Conservation (phyloP, 2,888 invertebrate genomes). For the Andrena chrysosceles region DNA sequence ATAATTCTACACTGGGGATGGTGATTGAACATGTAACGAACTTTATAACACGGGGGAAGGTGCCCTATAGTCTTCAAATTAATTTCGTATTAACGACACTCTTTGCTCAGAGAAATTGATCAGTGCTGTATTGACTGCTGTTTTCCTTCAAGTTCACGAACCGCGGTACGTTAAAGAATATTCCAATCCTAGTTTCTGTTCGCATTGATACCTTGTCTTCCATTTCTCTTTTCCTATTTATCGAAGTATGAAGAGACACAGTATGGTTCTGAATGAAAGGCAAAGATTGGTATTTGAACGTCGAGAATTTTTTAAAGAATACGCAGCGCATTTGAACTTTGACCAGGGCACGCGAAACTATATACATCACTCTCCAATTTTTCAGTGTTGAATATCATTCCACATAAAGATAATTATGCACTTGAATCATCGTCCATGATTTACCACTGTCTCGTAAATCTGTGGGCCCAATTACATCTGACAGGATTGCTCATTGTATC, state of each 20-base stretch:
- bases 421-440: not conserved
- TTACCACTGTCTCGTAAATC: conserved; percentile 20
- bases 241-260: conserved; percentile 54
- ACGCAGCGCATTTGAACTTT: conserved; percentile 14
- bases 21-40: conserved; percentile 72
- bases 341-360: conserved; percentile 15
- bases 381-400: conserved; percentile 7
- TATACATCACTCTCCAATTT: not conserved
- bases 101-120: conserved; percentile 62
- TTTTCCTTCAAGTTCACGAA: conserved; percentile 69
- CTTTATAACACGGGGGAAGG: conserved; percentile 66
- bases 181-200: conserved; percentile 55
- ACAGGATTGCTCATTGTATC: conserved; percentile 6
- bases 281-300: conserved; percentile 47
- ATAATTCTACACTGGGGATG: conserved; percentile 78
- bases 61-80: conserved; percentile 56
- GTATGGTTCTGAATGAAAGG: conserved; percentile 69
- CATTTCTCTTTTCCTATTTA: conserved; percentile 58
- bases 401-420: not conserved
- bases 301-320: conserved; percentile 35
- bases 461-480: conserved; percentile 4
- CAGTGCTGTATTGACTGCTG: conserved; percentile 69
- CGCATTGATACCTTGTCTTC: conserved; percentile 47
- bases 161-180: conserved; percentile 35
- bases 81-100: conserved; percentile 45